Conservation (phyloP, 2,888 invertebrate species). For the Parasteatoda lunata region DNA sequence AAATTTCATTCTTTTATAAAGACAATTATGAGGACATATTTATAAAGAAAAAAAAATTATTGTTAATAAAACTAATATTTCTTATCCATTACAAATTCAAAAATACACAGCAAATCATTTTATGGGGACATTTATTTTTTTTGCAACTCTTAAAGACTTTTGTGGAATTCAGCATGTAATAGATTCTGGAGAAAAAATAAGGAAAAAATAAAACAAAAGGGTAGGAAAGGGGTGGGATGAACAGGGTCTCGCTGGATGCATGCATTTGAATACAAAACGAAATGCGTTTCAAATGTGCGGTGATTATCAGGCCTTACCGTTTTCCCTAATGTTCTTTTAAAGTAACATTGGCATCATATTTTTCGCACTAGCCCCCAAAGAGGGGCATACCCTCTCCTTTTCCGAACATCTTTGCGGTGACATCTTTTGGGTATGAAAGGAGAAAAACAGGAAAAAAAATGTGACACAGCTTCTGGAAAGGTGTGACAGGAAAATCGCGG, state of each 20-base stretch:
- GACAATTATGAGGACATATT: no score
- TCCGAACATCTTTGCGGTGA: conserved; percentile 18
- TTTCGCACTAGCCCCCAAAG: conserved; percentile 52
- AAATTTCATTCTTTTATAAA: no score
- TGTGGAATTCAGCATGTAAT: conserved; percentile 29
- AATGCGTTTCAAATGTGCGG: conserved; percentile 59
- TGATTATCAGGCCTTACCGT: conserved; percentile 62
- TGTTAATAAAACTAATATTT: no score
- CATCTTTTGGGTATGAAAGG: conserved; percentile 17
- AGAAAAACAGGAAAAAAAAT: conserved; percentile 7
- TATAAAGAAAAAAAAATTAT: no score
- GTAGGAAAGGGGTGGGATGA: neutral
- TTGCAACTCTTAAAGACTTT: no score
- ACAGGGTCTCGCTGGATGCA: conserved; percentile 13
- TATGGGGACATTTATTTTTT: no score
- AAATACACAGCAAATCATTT: no score
- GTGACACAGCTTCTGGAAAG: conserved; percentile 45
- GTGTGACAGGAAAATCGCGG: conserved; percentile 45
- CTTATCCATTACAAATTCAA: no score
- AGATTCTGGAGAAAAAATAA: conserved; percentile 36
- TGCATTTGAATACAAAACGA: conserved; percentile 67
- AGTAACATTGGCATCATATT: conserved; percentile 63
- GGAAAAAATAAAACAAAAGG: neutral
- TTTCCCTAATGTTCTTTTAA: conserved; percentile 67
- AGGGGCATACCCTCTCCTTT: neutral